These are phyloP conservation scores for Trematomus loennbergii DNA, from an alignment of 2,113 vertebrate species.

Conservation along the genomic window DNA sequence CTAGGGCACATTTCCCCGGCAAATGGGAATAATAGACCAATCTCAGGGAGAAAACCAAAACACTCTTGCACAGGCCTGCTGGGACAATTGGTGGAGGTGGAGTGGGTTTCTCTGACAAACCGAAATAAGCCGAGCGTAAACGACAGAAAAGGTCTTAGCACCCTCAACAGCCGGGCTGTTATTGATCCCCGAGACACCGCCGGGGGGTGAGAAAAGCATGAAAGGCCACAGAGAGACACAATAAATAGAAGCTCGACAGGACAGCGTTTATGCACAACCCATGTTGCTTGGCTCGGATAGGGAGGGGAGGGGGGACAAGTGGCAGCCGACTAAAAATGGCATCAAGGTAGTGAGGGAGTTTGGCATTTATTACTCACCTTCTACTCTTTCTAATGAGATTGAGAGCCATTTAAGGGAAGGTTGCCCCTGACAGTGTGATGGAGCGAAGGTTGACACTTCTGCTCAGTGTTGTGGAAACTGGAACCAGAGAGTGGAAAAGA, in stretches of 20 bases:
- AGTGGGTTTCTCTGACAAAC: constrained; percentile 52
- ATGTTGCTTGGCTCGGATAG: constrained; percentile 15
- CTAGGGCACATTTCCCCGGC: constrained; percentile 60
- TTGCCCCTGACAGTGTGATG: constrained; percentile 5
- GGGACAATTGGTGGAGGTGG: constrained; percentile 40
- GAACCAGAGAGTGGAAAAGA: not conserved
- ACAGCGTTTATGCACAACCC: constrained; percentile 59
- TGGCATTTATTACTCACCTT: constrained; percentile 60
- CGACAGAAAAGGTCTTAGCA: constrained; percentile 72
- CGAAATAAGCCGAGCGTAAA: constrained; percentile 53
- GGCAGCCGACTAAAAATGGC: constrained; percentile 38
- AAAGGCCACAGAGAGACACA: constrained; percentile 62
- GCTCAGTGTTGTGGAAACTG: constrained; percentile 18
- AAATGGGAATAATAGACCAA: constrained; percentile 67
- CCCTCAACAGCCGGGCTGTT: constrained; percentile 38
- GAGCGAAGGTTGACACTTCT: constrained; percentile 11
- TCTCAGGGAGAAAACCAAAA: constrained; percentile 14
- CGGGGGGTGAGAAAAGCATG: constrained; percentile 74
- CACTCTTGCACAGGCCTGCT: constrained; percentile 17
- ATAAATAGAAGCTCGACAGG: constrained; percentile 45
- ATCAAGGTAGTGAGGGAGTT: constrained; percentile 10
- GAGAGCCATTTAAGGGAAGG: constrained; percentile 33
- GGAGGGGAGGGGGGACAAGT: not conserved
- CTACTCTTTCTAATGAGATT: constrained; percentile 43
- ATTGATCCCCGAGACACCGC: constrained; percentile 61